Evolutionary conservation across 2,888 invertebrate genomes (phyloP), one percentile per base, ranked within the genome.

Genomic region (Leptogaster cylindrica): DNA sequence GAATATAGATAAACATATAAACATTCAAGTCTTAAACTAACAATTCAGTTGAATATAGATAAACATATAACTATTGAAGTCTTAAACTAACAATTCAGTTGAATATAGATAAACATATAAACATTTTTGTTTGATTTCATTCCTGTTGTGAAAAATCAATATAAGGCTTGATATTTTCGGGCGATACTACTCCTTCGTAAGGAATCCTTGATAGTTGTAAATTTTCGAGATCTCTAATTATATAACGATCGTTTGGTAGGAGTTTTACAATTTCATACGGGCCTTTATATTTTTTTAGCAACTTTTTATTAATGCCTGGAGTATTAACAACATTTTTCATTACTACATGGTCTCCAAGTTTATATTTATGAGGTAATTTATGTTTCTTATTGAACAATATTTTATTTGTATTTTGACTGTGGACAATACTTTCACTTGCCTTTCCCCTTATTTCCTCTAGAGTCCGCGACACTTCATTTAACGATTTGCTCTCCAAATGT

Each of bases 221-320:
- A 16, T 28, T 12, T 3, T 50, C 50, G 2, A 50, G 16, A 50
- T 71, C 71, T 16, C 67, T 23, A 28, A 65, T 65, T 27, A 71
- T 71, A 70, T 73, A 74, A 12, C 74, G 48, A 33, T 73, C 73
- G 65, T 71, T 69, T 25, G 65, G 68, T 2, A 74, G 50, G 4
- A 71, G 68, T 65, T 73, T 72, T 20, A 67, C 68, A 25, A 73
- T 68, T 20, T 61, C 71, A 64, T 73, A 73, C 18, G 73, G 74
- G 7, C 73, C 73, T 55, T 71, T 70, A 69, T 64, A 74, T 48
- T 72, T 73, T 2, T 71, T 70, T 16, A 73, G 70, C 4, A 72
- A 55, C 64, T 74, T 74, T 50, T 74, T 73, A 64, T 70, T 73
- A 25, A 51, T 67, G 3, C 71, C 72, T 1, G 58, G 52, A 1